Evolutionary conservation across 2,113 vertebrate species (phyloP).

Genomic region (Thryonomys swinderianus): DNA sequence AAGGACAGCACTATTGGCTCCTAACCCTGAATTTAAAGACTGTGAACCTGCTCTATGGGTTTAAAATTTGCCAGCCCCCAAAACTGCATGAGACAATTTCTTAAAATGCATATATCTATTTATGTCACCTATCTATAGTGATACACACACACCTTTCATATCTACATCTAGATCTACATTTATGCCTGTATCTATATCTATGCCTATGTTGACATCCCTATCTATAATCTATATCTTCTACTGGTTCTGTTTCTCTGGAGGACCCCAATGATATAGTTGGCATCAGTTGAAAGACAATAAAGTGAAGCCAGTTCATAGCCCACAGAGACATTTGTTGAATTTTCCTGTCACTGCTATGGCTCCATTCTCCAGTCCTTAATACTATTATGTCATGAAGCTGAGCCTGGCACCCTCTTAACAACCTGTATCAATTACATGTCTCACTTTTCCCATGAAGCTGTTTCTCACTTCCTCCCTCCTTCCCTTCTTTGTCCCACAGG

Average conservation of each 20-base stretch:
- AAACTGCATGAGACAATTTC: background rate
- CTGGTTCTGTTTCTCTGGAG: background rate
- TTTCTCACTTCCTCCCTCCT: no score
- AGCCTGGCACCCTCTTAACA: accelerated
- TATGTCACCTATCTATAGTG: background rate
- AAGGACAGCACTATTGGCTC: background rate
- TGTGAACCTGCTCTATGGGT: background rate
- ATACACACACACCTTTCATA: background rate
- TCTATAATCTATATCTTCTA: background rate
- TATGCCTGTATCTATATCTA: background rate
- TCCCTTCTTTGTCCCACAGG: background rate
- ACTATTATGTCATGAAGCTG: no score
- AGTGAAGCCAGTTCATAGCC: background rate
- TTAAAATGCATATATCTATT: background rate
- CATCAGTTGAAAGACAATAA: background rate
- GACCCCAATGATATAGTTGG: background rate
- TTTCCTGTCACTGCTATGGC: background rate
- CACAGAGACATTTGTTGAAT: background rate
- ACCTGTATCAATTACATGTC: background rate
- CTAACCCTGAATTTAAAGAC: background rate
- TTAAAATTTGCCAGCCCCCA: background rate
- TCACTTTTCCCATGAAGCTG: background rate
- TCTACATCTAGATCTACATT: background rate
- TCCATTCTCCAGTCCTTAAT: background rate
- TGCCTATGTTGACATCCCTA: background rate